Evolutionary conservation across 2,113 vertebrate genomes (phyloP).

Genomic region (Scartelaos histophorus): DNA sequence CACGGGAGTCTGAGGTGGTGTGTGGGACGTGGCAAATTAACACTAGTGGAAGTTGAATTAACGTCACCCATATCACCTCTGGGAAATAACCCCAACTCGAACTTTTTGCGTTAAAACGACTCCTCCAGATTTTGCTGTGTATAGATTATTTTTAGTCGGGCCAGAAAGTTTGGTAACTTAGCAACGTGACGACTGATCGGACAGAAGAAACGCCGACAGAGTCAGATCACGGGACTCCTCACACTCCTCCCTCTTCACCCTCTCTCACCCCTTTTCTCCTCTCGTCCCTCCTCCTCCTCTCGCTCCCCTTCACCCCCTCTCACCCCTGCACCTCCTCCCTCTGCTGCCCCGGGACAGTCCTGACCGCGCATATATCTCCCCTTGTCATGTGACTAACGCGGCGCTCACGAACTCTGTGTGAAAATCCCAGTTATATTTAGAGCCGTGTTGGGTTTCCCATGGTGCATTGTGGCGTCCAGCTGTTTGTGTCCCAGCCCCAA

Average conservation of each 20-base stretch:
- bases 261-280: too few species aligned
- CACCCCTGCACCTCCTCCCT: too few species aligned
- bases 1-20: too few species aligned
- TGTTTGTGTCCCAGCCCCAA: slow-evolving; percentile 43
- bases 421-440: slow-evolving; percentile 73
- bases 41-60: too few species aligned
- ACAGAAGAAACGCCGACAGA: slow-evolving; percentile 39
- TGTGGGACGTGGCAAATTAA: too few species aligned
- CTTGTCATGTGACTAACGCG: slow-evolving; percentile 71
- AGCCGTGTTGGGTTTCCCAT: slow-evolving; percentile 66
- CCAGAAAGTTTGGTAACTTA: too few species aligned
- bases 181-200: slow-evolving; percentile 3
- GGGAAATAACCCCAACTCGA: too few species aligned
- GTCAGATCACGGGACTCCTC: slow-evolving; percentile 70
- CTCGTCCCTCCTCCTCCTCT: slow-evolving; percentile 59
- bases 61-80: too few species aligned
- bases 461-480: slow-evolving; percentile 55
- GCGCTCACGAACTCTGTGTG: slow-evolving; percentile 66
- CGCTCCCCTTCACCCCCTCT: slow-evolving; percentile 25
- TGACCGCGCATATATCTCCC: slow-evolving; percentile 57
- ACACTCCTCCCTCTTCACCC: too few species aligned
- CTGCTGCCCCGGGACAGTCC: slow-evolving; percentile 31
- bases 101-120: too few species aligned
- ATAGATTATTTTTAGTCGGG: too few species aligned
- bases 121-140: too few species aligned